A percentile compares a stretch with the other conserved stretches of the same genome.
Evolutionary conservation across 2,113 vertebrate species (phyloP).

Genomic region (Peromyscus californicus): DNA sequence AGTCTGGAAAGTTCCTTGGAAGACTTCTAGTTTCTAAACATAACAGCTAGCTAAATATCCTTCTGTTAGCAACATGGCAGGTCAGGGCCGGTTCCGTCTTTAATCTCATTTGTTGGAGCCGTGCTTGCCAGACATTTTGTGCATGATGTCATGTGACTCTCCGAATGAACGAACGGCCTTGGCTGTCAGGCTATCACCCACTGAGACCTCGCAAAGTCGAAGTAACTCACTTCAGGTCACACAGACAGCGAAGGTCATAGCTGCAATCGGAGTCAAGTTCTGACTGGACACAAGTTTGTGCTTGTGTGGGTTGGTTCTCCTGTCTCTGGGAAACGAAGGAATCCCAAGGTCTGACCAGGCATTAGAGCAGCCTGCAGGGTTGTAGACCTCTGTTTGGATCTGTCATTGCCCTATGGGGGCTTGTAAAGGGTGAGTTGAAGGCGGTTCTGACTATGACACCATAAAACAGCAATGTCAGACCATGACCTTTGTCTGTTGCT

Average conservation of each 20-base stretch:
- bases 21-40: conserved; percentile 28
- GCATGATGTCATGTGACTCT: background rate
- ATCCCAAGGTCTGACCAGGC: background rate
- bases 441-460: conserved; percentile 69
- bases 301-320: background rate
- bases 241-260: background rate
- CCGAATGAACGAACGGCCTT: background rate
- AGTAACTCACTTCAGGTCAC: background rate
- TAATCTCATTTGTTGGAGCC: background rate
- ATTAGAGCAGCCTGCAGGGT: background rate
- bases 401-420: conserved; percentile 62
- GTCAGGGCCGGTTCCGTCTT: background rate
- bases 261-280: conserved; percentile 8
- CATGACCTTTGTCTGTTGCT: conserved; percentile 75
- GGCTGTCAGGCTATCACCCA: background rate
- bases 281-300: background rate
- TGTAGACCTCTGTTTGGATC: conserved; percentile 59
- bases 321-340: background rate
- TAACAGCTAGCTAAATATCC: background rate
- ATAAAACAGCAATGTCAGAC: conserved; percentile 79
- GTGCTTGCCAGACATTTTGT: conserved; percentile 4
- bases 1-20: background rate
- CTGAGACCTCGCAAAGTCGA: background rate
- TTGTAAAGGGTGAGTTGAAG: conserved; percentile 73
- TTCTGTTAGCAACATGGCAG: background rate